phyloP scores from a whole-genome alignment of 2,888 invertebrate genomes.

The Mythimna ferrago region DNA sequence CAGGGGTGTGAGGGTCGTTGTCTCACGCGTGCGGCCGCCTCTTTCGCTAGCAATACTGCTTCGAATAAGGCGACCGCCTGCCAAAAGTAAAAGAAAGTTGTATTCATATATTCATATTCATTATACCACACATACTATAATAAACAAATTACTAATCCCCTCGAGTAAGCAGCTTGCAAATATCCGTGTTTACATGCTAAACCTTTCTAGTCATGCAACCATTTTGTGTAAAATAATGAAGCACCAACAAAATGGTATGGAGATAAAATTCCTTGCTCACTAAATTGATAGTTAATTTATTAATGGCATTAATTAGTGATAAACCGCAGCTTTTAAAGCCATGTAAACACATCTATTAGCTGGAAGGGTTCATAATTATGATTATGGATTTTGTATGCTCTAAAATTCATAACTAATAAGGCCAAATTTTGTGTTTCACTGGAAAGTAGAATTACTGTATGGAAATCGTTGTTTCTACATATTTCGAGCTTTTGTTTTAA shows the following conservation, averaged over 20 bases:
- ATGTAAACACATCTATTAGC: conserved; percentile 3
- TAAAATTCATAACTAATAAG: too few species aligned
- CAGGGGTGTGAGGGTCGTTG: too few species aligned
- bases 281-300: conserved; percentile 12
- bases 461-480: too few species aligned
- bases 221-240: conserved; percentile 1
- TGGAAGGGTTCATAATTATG: not conserved
- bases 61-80: too few species aligned
- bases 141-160: not conserved
- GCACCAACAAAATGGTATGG: not conserved
- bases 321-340: conserved; percentile 23
- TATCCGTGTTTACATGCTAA: not conserved
- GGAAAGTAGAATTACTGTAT: too few species aligned
- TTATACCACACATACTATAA: not conserved
- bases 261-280: conserved; percentile 1
- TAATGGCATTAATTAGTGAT: conserved; percentile 28
- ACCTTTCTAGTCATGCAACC: not conserved
- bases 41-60: too few species aligned
- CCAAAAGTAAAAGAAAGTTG: not conserved
- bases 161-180: not conserved
- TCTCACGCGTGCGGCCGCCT: too few species aligned
- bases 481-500: too few species aligned
- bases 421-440: not conserved
- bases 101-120: too few species aligned
- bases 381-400: too few species aligned